These are phyloP conservation scores for Coelopa frigida DNA, from an alignment of 1,140 invertebrate genomes.

Conservation along the genomic window DNA sequence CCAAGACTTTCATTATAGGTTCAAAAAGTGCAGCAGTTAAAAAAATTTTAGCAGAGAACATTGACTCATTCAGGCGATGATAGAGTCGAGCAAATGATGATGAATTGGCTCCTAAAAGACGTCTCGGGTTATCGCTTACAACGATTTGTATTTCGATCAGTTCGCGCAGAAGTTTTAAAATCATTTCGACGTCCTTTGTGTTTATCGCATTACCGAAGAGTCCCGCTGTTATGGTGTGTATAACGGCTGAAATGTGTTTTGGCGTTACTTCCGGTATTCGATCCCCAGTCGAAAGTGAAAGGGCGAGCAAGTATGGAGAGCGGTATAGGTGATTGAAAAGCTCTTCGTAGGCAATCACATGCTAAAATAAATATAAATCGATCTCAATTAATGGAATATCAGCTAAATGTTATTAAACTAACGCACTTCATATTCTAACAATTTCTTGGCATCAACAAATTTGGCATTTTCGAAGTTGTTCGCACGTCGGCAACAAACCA, in stretches of 20 bases:
- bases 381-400: neutral
- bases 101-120: conserved; percentile 72
- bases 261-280: conserved; percentile 50
- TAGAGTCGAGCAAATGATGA: conserved; percentile 88
- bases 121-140: conserved; percentile 73
- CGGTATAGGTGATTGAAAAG: conserved; percentile 70
- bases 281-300: conserved; percentile 74
- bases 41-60: conserved; percentile 86
- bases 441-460: conserved; percentile 85
- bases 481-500: conserved; percentile 67
- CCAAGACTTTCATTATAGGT: conserved; percentile 86
- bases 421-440: conserved; percentile 68
- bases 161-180: conserved; percentile 69
- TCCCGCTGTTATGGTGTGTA: conserved; percentile 69
- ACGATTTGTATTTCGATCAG: conserved; percentile 78
- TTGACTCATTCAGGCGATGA: conserved; percentile 81
- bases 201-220: conserved; percentile 76
- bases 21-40: conserved; percentile 84
- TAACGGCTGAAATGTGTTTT: conserved; percentile 57
- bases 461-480: conserved; percentile 69
- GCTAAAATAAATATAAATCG: conserved; percentile 45
- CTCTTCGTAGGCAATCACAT: conserved; percentile 68
- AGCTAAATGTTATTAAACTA: neutral
- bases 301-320: conserved; percentile 71
- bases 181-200: conserved; percentile 71